Base-by-base conservation (phyloP, 1,140 invertebrate species). In the Brachionus rotundiformis region DNA sequence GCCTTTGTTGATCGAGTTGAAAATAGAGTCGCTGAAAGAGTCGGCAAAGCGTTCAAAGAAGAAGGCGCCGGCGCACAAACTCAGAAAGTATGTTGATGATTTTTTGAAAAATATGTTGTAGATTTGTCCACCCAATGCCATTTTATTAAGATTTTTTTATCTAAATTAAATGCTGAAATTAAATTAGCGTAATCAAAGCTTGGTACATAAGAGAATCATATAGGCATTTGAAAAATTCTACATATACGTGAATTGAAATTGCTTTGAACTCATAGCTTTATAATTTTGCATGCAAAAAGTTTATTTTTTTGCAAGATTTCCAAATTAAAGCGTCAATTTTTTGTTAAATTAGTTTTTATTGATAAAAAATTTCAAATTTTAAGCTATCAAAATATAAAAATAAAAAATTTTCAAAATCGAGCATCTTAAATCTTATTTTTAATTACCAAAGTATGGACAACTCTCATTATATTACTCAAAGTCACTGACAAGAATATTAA, bases 71-170 rank as follows among this genome's bases (percentile, higher is more conserved):
- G 47, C 76, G n/a, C 47, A 54, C 33, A 79, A 33, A 11, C 47
- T 29, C 25, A 79, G 19, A 59, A 79, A 79, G 76, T 59, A 79
- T 54, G 76, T 79, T 19, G 76, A 79, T 25, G 76, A 79, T 63
- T 79, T 79, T 79, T 79, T 79, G 76, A 79, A 79, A 7, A 79
- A 79, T 31, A 41, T 23, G 47, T 10, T 79, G 76, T 79, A 79
- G n/a, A 79, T 79, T 79, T 59, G 47, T 19, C 76, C 76, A 11
- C 76, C 76, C 31, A 79, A 41, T 31, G 76, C 47, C 76, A 79
- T 77, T 16, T 13, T 54, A 39, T 10, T 10, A 54, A 54, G 8
- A 7, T 54, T 19, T 54, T 54, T 54, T 0, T 19, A 25, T 54
- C 47, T 54, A 54, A 54, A 54, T 54, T 54, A 54, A 54, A 54